Percentiles rank a stretch among this genome's conserved stretches.
Evolutionary conservation across 2,797 vertebrate genomes (phyloP).

Genomic region (Pseudochromis fuscus): DNA sequence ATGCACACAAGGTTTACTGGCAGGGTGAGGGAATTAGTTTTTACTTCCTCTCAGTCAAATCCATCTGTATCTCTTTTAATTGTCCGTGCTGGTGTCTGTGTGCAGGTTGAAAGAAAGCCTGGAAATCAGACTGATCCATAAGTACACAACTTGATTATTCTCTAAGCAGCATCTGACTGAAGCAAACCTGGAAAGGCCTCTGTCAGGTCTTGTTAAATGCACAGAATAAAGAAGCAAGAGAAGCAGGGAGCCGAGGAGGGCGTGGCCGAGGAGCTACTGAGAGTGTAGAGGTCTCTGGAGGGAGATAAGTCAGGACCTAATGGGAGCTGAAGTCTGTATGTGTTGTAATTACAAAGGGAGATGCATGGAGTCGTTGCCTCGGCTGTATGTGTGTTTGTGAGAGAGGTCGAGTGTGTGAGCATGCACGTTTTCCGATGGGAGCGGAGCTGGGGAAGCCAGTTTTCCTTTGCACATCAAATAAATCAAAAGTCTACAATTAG

Average conservation of each 20-base stretch:
- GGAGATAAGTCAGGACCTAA: slow-evolving; percentile 63
- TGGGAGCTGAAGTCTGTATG: slow-evolving; percentile 58
- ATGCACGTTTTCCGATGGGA: slow-evolving; percentile 74
- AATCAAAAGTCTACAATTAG: slow-evolving; percentile 83
- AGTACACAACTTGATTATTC: slow-evolving; percentile 29
- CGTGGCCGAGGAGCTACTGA: slow-evolving; percentile 46
- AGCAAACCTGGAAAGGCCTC: slow-evolving; percentile 34
- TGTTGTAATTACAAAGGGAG: slow-evolving; percentile 73
- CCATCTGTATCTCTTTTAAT: slow-evolving; percentile 26
- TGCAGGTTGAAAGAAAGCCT: slow-evolving; percentile 33
- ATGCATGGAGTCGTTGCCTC: slow-evolving; percentile 47
- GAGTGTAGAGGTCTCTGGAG: slow-evolving; percentile 60
- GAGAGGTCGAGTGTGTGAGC: slow-evolving; percentile 45
- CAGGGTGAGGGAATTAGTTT: slow-evolving; percentile 16
- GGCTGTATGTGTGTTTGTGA: slow-evolving; percentile 32
- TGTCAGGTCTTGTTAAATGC: slow-evolving; percentile 45
- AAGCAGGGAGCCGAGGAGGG: slow-evolving; percentile 41
- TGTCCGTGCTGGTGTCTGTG: slow-evolving; percentile 13
- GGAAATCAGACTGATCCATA: slow-evolving; percentile 46
- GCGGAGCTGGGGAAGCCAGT: slow-evolving; percentile 58
- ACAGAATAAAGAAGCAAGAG: slow-evolving; percentile 35
- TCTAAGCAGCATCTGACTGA: slow-evolving; percentile 21
- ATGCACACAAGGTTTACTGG: slow-evolving; percentile 26
- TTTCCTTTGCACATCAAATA: slow-evolving; percentile 77
- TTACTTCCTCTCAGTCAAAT: slow-evolving; percentile 32